Evolutionary conservation across 53 echinoderm and acorn worm species (phyloP), one percentile per base, ranked within the genome.

Genomic region (Holothuria leucospilota): DNA sequence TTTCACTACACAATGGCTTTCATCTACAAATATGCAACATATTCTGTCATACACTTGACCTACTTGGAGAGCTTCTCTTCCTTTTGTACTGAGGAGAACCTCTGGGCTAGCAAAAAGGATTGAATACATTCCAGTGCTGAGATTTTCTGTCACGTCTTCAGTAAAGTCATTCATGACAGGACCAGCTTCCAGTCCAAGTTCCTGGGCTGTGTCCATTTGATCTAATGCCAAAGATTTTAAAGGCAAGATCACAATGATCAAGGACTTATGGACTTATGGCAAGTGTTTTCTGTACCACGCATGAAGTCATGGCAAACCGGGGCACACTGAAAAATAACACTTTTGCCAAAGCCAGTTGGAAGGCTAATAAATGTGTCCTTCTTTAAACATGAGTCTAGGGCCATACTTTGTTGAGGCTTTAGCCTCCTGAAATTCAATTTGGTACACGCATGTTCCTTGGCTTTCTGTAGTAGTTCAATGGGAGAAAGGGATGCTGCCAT

Each of bases 301-400:
- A 87, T 40, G 52, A 65, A 91, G 68, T 91, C 91, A 59, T 62
- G 18, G 51, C 87, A 82, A 20, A 84, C 38, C 41, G 87, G 73
- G 21, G 84, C 88, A 34, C 71, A 81, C 64, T 89, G 89, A 81
- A 89, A 92, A 61, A 92, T 60, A 8, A 89, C 20, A 39, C 86
- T 89, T 78, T 91, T 91, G 6, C 91, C 87, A 41, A 89, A 88
- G 6, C 86, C 86, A 11, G 92, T 89, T 52, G 92, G 92, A 27
- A 92, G 64, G 79, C 86, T 89, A 9, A 92, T 30, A 86, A 92
- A 85, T 34, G 77, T 7, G 83, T 92, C 92, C 24, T 88, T 72
- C 13, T 39, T 24, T 6, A 88, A 38, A 42, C 81, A 92, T 14
- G 89, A 67, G 34, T 26, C 41, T 46, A 92, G 63, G 52, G 89